Percentiles rank a stretch among this genome's conserved stretches.
These are phyloP conservation scores for Gadopsis bispinosus DNA, from an alignment of 2,797 vertebrate genomes.

Conservation along the genomic window DNA sequence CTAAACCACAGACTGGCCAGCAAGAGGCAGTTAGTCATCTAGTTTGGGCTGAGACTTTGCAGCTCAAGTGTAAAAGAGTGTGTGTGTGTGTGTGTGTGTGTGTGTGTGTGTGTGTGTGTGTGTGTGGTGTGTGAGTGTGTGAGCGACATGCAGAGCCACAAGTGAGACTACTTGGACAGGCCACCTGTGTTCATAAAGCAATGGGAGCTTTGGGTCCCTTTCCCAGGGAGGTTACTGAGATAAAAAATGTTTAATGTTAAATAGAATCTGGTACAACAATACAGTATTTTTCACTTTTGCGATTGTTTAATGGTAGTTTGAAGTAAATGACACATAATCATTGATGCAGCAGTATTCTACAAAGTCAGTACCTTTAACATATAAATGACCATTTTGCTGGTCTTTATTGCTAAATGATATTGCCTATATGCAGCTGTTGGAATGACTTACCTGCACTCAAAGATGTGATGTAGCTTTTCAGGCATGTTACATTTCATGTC, in stretches of 20 bases:
- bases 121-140: constrained; percentile 28
- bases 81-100: constrained; percentile 1
- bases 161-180: constrained; percentile 54
- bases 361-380: not conserved
- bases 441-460: constrained; percentile 4
- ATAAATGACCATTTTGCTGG: not conserved
- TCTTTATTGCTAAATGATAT: not conserved
- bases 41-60: constrained; percentile 71
- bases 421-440: too few relatives aligned
- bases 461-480: not conserved
- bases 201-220: constrained; percentile 26
- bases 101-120: not conserved
- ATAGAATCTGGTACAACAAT: constrained; percentile 7
- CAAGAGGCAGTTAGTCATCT: constrained; percentile 76
- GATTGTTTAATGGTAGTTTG: constrained; percentile 1
- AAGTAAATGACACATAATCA: not conserved
- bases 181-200: constrained; percentile 62
- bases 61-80: constrained; percentile 66
- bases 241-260: constrained; percentile 12
- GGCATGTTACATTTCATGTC: constrained; percentile 14
- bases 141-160: constrained; percentile 59
- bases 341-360: not conserved
- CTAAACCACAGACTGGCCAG: constrained; percentile 71
- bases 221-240: constrained; percentile 11
- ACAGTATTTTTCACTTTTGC: not conserved